A percentile compares a stretch with the other conserved stretches of the same genome.
These are phyloP conservation scores for Eupristina koningsbergeri DNA, from an alignment of 1,140 invertebrate species.

Conservation along the genomic window DNA sequence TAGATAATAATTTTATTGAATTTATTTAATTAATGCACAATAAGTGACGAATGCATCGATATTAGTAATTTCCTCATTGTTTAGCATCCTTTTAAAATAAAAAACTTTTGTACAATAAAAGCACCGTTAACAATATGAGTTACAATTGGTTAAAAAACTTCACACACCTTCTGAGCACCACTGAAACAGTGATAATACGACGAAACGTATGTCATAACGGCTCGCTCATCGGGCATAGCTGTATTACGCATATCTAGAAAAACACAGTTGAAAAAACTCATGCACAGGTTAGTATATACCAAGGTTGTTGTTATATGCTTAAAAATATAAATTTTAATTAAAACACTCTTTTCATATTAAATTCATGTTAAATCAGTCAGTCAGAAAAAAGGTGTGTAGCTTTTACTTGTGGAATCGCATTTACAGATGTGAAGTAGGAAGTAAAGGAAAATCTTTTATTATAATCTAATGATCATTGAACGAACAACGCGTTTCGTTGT, in stretches of 20 bases:
- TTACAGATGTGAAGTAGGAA: neutral
- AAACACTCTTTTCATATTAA: conserved; percentile 15
- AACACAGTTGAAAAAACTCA: conserved; percentile 70
- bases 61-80: too few relatives aligned
- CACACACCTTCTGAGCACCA: conserved; percentile 97
- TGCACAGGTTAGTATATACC: conserved; percentile 59
- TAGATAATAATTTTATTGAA: too few relatives aligned
- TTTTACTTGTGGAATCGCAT: neutral
- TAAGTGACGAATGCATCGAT: too few relatives aligned
- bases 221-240: conserved; percentile 98
- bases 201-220: conserved; percentile 99
- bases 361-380: conserved; percentile 24
- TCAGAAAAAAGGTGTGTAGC: neutral
- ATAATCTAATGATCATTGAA: neutral
- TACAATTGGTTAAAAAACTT: conserved; percentile 35
- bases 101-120: too few relatives aligned
- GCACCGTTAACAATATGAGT: too few relatives aligned
- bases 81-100: too few relatives aligned
- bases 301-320: neutral
- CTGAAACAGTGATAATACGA: conserved; percentile 99
- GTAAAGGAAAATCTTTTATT: neutral
- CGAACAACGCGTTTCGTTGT: too few relatives aligned
- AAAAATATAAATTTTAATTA: neutral
- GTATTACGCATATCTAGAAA: conserved; percentile 97
- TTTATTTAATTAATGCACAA: too few relatives aligned